Evolutionary conservation across 2,797 vertebrate genomes (phyloP).

Genomic region (Pteropus rufus): DNA sequence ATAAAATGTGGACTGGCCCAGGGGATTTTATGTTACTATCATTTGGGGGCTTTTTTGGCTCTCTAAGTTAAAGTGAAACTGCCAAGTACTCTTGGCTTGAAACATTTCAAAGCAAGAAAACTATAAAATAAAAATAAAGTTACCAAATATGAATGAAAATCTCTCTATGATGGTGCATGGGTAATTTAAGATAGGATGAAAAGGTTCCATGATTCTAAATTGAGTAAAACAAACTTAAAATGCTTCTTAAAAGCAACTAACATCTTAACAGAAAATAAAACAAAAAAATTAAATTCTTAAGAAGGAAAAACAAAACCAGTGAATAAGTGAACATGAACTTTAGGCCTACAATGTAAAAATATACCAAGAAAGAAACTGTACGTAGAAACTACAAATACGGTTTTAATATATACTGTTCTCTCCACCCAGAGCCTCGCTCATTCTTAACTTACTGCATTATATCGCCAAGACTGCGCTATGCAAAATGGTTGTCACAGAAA

Average conservation of each 20-base stretch:
- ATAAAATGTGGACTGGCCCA: conserved; percentile 63
- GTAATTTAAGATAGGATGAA: conserved; percentile 59
- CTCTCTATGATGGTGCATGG: conserved; percentile 13
- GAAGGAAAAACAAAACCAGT: conserved; percentile 34
- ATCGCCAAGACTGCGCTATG: background rate
- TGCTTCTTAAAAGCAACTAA: conserved; percentile 21
- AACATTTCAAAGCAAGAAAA: conserved; percentile 57
- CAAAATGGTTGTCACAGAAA: background rate
- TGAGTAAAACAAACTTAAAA: conserved; percentile 55
- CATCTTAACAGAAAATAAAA: conserved; percentile 7
- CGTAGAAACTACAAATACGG: background rate
- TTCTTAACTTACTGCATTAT: background rate
- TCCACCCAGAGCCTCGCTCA: background rate
- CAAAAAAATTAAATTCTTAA: conserved; percentile 6
- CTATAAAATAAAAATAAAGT: background rate
- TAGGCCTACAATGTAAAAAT: background rate
- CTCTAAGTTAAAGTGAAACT: conserved; percentile 57
- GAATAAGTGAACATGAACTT: conserved; percentile 23
- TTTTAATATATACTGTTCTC: background rate
- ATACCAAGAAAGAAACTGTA: background rate
- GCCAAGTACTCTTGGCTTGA: conserved; percentile 68
- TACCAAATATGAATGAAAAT: conserved; percentile 67
- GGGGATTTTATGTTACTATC: conserved; percentile 54
- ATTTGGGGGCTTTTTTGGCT: conserved; percentile 63
- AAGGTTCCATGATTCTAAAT: conserved; percentile 56